These are phyloP conservation scores for Papilio elwesi DNA, from an alignment of 2,888 invertebrate species.

Conservation along the genomic window DNA sequence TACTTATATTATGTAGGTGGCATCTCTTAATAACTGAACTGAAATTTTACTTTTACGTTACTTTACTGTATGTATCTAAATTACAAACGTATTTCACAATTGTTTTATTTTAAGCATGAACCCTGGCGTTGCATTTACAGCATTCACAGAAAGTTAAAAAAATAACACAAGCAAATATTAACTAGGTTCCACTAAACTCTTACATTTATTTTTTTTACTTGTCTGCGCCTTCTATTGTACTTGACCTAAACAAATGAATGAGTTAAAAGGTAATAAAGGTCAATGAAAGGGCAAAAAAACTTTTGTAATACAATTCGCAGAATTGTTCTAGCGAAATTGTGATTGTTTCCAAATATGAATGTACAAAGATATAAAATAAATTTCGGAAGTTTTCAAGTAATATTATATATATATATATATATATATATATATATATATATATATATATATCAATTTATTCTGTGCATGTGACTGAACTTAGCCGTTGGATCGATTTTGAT, in stretches of 20 bases:
- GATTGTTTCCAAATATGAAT: not conserved
- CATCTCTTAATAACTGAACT: too few species aligned
- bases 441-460: too few species aligned
- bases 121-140: not conserved
- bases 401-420: too few species aligned
- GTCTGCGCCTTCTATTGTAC: slow-evolving; percentile 45
- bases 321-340: slow-evolving; percentile 1
- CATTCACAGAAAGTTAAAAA: not conserved
- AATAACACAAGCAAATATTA: not conserved
- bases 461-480: too few species aligned
- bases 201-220: slow-evolving; percentile 7
- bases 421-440: too few species aligned
- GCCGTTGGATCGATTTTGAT: too few species aligned
- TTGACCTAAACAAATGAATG: slow-evolving; percentile 48
- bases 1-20: too few species aligned
- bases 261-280: slow-evolving; percentile 38
- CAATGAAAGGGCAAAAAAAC: slow-evolving; percentile 18
- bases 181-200: not conserved
- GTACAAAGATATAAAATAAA: not conserved
- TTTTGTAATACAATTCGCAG: slow-evolving; percentile 3
- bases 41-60: too few species aligned
- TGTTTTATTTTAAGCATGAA: not conserved
- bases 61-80: too few species aligned
- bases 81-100: too few species aligned
- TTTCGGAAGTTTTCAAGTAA: not conserved